Conservation (phyloP, 1,140 invertebrate species). For the Bursaphelenchus mucronatus region DNA sequence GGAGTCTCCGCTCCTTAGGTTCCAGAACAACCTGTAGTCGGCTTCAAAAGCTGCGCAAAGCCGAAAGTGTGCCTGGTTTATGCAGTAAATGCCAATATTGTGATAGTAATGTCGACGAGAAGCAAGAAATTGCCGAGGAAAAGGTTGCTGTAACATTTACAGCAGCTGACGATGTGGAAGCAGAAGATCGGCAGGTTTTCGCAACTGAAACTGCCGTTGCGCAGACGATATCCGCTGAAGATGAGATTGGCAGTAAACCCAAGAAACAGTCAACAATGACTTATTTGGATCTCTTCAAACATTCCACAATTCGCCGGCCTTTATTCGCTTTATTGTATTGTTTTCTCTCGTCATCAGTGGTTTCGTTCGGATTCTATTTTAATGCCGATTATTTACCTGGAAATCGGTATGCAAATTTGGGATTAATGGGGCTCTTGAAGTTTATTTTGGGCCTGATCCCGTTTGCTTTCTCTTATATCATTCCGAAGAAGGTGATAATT, state of each 20-base stretch:
- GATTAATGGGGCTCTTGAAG: slow-evolving; percentile 45
- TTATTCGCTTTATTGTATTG: slow-evolving; percentile 50
- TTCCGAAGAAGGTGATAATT: too few species aligned
- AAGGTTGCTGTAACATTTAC: too few species aligned
- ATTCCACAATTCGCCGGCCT: slow-evolving; percentile 27
- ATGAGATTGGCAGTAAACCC: too few species aligned
- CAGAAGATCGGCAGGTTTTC: too few species aligned
- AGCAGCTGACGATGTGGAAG: too few species aligned
- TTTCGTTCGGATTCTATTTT: slow-evolving; percentile 60
- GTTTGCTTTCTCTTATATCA: slow-evolving; percentile 33
- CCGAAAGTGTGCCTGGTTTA: neutral
- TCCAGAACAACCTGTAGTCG: neutral
- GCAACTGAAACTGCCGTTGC: too few species aligned
- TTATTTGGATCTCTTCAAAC: slow-evolving; percentile 39
- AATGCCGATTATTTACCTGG: slow-evolving; percentile 51
- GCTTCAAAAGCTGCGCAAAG: neutral
- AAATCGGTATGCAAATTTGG: slow-evolving; percentile 50
- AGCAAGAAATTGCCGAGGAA: too few species aligned
- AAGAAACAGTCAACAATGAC: slow-evolving; percentile 10
- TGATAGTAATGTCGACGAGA: too few species aligned
- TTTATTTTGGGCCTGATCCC: slow-evolving; percentile 40
- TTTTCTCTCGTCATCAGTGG: slow-evolving; percentile 49
- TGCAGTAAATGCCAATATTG: too few species aligned
- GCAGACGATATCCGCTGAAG: too few species aligned
- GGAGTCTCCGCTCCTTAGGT: neutral